phyloP scores from a whole-genome alignment of 2,113 vertebrate genomes.

The Anolis sagrei region DNA sequence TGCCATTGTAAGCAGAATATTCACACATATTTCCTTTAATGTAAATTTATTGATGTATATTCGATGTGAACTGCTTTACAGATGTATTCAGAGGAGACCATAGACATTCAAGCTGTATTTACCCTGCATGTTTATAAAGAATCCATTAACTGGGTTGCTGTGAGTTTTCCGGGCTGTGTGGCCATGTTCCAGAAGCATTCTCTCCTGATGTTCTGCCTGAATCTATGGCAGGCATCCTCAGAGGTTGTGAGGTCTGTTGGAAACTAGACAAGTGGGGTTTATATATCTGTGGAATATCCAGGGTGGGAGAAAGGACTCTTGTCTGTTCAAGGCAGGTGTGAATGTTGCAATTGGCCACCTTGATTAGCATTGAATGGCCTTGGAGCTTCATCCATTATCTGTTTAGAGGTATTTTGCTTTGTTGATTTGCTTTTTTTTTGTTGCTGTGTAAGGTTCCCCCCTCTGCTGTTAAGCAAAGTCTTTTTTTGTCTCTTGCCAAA shows the following conservation, averaged over 20 bases:
- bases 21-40: neutral
- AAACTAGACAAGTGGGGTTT: no score
- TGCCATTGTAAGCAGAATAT: rapidly evolving
- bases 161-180: no score
- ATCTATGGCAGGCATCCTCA: no score
- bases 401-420: neutral
- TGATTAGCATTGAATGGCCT: no score
- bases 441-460: constrained; percentile 6
- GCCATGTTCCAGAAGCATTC: no score
- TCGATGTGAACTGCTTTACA: constrained; percentile 10
- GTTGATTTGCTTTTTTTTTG: neutral
- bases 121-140: neutral
- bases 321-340: no score
- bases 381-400: neutral
- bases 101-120: neutral
- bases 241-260: no score
- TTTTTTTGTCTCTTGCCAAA: neutral
- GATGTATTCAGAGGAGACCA: neutral
- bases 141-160: neutral
- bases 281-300: no score
- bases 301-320: no score
- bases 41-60: constrained; percentile 17
- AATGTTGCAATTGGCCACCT: no score
- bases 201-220: no score
- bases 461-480: neutral